phyloP scores from a whole-genome alignment of 2,113 vertebrate species.

The Glaucidium brasilianum region DNA sequence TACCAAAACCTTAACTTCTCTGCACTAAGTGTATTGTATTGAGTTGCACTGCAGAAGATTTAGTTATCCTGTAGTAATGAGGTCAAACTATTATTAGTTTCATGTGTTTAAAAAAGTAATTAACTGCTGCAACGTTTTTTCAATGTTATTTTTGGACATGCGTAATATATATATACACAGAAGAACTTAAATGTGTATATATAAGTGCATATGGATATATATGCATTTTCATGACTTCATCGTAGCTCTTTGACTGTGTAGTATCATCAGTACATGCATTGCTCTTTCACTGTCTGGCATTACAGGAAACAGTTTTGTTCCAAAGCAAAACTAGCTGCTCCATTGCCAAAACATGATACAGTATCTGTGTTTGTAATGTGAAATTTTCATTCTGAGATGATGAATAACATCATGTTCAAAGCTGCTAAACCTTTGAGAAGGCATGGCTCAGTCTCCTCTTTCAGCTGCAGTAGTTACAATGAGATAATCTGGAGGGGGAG shows the following conservation, averaged over 20 bases:
- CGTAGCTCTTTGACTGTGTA: conserved; percentile 73
- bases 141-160: conserved; percentile 76
- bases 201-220: conserved; percentile 67
- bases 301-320: conserved; percentile 69
- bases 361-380: conserved; percentile 69
- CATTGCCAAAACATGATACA: conserved; percentile 79
- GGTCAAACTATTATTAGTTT: conserved; percentile 64
- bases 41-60: conserved; percentile 77
- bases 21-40: conserved; percentile 81
- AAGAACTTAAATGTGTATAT: conserved; percentile 39
- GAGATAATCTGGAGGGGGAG: background rate
- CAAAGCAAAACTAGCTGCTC: conserved; percentile 72
- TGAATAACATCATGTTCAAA: background rate
- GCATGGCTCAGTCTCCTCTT: conserved; percentile 19
- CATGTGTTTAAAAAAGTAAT: conserved; percentile 65
- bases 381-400: conserved; percentile 60
- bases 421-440: conserved; percentile 50
- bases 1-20: conserved; percentile 77
- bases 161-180: conserved; percentile 37
- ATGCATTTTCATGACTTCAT: conserved; percentile 69
- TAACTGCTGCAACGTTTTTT: conserved; percentile 72
- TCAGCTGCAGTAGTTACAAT: conserved; percentile 3
- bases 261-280: conserved; percentile 74
- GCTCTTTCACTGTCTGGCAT: conserved; percentile 78
- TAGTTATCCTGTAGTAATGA: conserved; percentile 76